A percentile compares a stretch with the other conserved stretches of the same genome.
Evolutionary conservation across 2,888 invertebrate genomes (phyloP).

Genomic region (Sylvicola cinctus): DNA sequence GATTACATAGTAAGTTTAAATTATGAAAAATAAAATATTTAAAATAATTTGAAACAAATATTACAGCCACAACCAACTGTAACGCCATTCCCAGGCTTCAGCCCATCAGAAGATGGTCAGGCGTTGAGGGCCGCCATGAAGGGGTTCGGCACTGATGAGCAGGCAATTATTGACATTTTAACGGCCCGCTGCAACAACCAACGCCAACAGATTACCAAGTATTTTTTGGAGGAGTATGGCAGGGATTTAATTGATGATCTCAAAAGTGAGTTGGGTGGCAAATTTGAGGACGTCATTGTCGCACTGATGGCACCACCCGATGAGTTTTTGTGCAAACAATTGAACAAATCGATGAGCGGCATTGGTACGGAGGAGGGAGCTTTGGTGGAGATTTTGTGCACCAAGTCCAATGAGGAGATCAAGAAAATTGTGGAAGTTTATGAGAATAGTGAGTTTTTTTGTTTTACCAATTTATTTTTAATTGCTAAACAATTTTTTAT

Average conservation of each 20-base stretch:
- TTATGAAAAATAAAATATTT: too few relatives aligned
- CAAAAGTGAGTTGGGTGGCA: slow-evolving; percentile 51
- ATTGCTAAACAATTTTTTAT: not conserved
- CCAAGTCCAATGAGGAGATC: slow-evolving; percentile 43
- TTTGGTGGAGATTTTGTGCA: slow-evolving; percentile 53
- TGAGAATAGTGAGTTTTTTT: slow-evolving; percentile 30
- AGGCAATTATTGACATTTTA: slow-evolving; percentile 50
- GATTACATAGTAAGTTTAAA: too few relatives aligned
- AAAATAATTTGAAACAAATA: too few relatives aligned
- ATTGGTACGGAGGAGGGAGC: slow-evolving; percentile 51
- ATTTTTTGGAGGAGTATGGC: slow-evolving; percentile 36
- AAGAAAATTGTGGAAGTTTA: slow-evolving; percentile 37
- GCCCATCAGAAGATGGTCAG: slow-evolving; percentile 39
- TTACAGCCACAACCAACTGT: slow-evolving; percentile 27
- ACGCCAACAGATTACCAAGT: slow-evolving; percentile 43
- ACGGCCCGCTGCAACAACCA: slow-evolving; percentile 46
- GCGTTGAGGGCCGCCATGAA: slow-evolving; percentile 48
- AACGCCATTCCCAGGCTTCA: slow-evolving; percentile 34
- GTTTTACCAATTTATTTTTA: not conserved
- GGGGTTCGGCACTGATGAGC: slow-evolving; percentile 57
- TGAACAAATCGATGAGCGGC: slow-evolving; percentile 52
- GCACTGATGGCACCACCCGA: slow-evolving; percentile 44
- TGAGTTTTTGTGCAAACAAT: slow-evolving; percentile 48
- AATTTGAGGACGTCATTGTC: slow-evolving; percentile 51
- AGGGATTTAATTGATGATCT: slow-evolving; percentile 43